phyloP scores from a whole-genome alignment of 2,113 vertebrate genomes.

The Petrocephalus zakoni region DNA sequence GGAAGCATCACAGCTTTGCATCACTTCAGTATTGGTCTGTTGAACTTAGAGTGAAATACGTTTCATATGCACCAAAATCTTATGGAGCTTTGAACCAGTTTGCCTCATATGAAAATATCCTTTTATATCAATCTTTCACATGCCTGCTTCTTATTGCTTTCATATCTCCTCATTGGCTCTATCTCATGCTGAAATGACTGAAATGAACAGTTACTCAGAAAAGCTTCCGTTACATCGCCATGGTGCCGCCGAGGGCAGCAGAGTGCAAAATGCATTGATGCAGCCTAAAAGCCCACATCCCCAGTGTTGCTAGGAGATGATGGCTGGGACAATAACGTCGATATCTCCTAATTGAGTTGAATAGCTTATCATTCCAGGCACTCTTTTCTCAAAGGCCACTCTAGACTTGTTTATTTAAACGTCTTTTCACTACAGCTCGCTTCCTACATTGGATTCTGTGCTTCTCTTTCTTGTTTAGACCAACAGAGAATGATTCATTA shows the following conservation, averaged over 20 bases:
- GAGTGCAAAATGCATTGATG: constrained; percentile 42
- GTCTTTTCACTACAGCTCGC: constrained; percentile 17
- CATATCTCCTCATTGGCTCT: constrained; percentile 29
- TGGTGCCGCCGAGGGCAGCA: constrained; percentile 31
- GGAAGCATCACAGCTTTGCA: not conserved
- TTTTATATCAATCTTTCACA: not conserved
- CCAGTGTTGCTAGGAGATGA: constrained; percentile 44
- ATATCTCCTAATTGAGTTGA: constrained; percentile 54
- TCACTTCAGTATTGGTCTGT: not conserved
- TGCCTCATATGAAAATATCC: constrained; percentile 17
- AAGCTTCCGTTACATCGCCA: constrained; percentile 26
- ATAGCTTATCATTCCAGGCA: constrained; percentile 40
- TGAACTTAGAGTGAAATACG: not conserved
- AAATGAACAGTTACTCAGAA: constrained; percentile 24
- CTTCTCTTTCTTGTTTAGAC: constrained; percentile 9
- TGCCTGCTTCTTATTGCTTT: constrained; percentile 23
- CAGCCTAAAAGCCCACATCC: constrained; percentile 45
- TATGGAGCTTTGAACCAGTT: not conserved
- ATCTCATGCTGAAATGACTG: constrained; percentile 29
- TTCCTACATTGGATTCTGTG: not conserved
- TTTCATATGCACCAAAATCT: not conserved
- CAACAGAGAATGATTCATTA: not conserved
- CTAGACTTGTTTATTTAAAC: constrained; percentile 30
- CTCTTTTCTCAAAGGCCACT: constrained; percentile 32
- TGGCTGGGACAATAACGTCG: constrained; percentile 43